Evolutionary conservation across 2,888 invertebrate species (phyloP), one percentile per base, ranked within the genome.

Genomic region (Heteromurus nitidus): DNA sequence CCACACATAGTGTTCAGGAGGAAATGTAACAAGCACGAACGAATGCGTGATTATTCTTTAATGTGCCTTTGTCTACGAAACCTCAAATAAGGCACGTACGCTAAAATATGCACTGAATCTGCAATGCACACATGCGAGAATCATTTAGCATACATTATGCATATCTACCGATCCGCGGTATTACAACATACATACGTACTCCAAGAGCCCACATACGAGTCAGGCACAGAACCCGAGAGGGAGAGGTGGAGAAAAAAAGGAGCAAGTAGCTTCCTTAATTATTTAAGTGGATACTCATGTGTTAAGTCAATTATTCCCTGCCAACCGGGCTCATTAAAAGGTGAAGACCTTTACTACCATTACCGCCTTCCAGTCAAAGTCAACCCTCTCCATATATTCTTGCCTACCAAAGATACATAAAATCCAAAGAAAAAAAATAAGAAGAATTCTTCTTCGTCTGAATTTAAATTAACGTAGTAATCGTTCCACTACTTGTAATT

Each of bases 251-350:
- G 3, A 55, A n/a, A 26, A 24, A 58, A 1, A 28, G 30, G n/a
- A 30, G n/a, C 36, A 62, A 31, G 36, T 20, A 50, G 20, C 30
- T 36, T 62, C 64, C 53, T 77, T 77, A 77, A 77, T 77, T 77
- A 77, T 77, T 68, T 64, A 77, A 69, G 60, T 53, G 36, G 62
- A 26, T 28, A 31, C 77, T 77, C 64, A 70, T 76, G 77, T 77
- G 77, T 70, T 64, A 70, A 77, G 77, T 77, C 77, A 77, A 76
- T 76, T 76, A 76, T 76, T 68, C 68, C 76, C 76, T 76, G 76
- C 76, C 68, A 68, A 55, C 68, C 55, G 20, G 47, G 68, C 76
- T 76, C 68, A 76, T 76, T 76, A 76, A 76, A 77, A 77, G 77
- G 77, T 77, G 77, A 77, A 77, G 77, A 69, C 77, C 77, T 70